A percentile compares a stretch with the other conserved stretches of the same genome.
Evolutionary conservation across 2,113 vertebrate species (phyloP).

Genomic region (Calidris pygmaea): DNA sequence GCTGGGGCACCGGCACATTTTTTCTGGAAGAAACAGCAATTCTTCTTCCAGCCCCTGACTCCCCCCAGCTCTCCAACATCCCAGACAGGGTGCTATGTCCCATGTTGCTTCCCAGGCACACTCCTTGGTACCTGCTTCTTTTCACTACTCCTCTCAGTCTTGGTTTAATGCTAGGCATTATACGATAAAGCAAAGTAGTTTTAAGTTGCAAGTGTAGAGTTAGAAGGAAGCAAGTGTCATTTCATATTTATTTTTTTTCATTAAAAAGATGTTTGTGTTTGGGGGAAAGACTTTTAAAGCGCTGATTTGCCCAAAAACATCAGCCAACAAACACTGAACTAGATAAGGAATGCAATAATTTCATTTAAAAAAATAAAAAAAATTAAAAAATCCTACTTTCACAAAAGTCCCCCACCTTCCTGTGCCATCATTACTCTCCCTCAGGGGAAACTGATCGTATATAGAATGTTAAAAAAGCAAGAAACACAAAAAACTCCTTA

Average conservation of each 20-base stretch:
- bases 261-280: background rate
- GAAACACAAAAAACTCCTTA: background rate
- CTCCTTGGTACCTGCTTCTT: background rate
- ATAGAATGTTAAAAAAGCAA: background rate
- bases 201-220: background rate
- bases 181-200: background rate
- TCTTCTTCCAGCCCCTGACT: background rate
- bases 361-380: background rate
- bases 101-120: background rate
- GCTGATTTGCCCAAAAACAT: background rate
- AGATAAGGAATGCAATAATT: background rate
- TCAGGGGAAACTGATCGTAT: background rate
- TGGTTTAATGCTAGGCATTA: rapidly evolving
- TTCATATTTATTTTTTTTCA: background rate
- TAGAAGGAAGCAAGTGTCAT: background rate
- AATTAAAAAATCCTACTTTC: background rate
- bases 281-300: background rate
- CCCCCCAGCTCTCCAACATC: background rate
- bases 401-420: background rate
- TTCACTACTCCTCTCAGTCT: background rate
- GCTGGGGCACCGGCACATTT: rapidly evolving
- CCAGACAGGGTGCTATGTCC: background rate
- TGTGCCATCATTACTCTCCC: background rate
- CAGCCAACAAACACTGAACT: background rate
- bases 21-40: background rate